phyloP scores from a whole-genome alignment of 2,113 vertebrate genomes.

The Nannobrachium achirus region DNA sequence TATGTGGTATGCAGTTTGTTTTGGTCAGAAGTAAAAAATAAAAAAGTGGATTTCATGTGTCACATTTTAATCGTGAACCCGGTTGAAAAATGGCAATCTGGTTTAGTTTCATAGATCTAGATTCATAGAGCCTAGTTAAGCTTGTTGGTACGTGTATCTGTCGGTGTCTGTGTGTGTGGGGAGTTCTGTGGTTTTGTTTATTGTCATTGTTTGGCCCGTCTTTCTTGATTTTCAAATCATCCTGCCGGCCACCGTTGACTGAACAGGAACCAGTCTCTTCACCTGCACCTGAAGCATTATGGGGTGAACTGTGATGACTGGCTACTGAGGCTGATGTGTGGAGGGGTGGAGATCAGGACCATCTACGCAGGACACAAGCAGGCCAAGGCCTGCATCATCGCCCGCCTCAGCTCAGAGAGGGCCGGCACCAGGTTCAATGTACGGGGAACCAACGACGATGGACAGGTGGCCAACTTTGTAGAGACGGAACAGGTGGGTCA shows the following conservation, averaged over 20 bases:
- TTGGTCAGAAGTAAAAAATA: too few relatives aligned
- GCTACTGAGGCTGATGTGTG: slow-evolving; percentile 95
- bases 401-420: slow-evolving; percentile 93
- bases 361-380: slow-evolving; percentile 98
- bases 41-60: too few relatives aligned
- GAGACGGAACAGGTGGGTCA: slow-evolving; percentile 93
- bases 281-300: slow-evolving; percentile 96
- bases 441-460: slow-evolving; percentile 95
- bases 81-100: too few relatives aligned
- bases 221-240: not conserved
- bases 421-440: slow-evolving; percentile 97
- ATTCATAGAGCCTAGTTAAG: too few relatives aligned
- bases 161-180: slow-evolving; percentile 17
- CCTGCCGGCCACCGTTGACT: not conserved
- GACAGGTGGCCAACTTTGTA: slow-evolving; percentile 97
- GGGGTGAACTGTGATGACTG: slow-evolving; percentile 97
- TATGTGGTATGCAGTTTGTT: too few relatives aligned
- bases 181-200: not conserved
- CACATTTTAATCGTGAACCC: too few relatives aligned
- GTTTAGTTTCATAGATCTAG: too few relatives aligned
- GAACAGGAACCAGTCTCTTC: slow-evolving; percentile 94
- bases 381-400: slow-evolving; percentile 97
- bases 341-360: slow-evolving; percentile 95
- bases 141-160: not conserved
- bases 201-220: slow-evolving; percentile 4